Conservation (phyloP, 2,113 vertebrate species). For the Thryonomys swinderianus region DNA sequence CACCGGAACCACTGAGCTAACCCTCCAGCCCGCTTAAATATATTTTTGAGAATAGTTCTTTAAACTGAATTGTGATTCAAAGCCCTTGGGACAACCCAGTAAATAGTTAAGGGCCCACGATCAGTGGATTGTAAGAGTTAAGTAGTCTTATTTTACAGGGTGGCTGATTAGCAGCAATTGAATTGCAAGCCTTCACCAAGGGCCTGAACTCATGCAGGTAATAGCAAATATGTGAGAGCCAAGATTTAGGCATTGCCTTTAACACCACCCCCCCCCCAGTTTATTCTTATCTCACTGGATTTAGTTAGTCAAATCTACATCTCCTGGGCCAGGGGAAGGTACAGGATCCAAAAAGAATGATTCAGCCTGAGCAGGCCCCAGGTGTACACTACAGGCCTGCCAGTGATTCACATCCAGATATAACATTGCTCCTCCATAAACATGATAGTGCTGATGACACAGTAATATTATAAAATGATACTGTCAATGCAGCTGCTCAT, state of each 20-base stretch:
- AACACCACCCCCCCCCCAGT: not conserved
- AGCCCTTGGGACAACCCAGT: not conserved
- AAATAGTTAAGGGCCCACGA: not conserved
- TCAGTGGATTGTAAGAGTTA: not conserved
- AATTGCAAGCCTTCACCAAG: slow-evolving; percentile 1
- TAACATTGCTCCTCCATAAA: not conserved
- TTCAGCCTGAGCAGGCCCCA: not conserved
- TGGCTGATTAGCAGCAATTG: slow-evolving; percentile 9
- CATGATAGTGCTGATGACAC: not conserved
- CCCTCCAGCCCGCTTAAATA: too few species aligned
- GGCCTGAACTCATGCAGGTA: not conserved
- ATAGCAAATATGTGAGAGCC: slow-evolving; percentile 53
- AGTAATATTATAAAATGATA: slow-evolving; percentile 21
- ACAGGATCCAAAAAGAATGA: slow-evolving; percentile 8
- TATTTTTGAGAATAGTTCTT: not conserved
- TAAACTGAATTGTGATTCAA: slow-evolving; percentile 27
- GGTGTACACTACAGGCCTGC: not conserved
- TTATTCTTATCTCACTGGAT: slow-evolving; percentile 26
- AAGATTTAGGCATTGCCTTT: slow-evolving; percentile 38
- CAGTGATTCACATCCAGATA: not conserved
- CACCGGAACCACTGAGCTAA: too few species aligned
- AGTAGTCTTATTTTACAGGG: slow-evolving; percentile 4
- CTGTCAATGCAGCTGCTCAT: not conserved
- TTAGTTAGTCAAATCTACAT: slow-evolving; percentile 34
- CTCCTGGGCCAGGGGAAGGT: slow-evolving; percentile 23